These are phyloP conservation scores for Schrankia costaestrigalis DNA, from an alignment of 2,888 invertebrate genomes.

Conservation along the genomic window DNA sequence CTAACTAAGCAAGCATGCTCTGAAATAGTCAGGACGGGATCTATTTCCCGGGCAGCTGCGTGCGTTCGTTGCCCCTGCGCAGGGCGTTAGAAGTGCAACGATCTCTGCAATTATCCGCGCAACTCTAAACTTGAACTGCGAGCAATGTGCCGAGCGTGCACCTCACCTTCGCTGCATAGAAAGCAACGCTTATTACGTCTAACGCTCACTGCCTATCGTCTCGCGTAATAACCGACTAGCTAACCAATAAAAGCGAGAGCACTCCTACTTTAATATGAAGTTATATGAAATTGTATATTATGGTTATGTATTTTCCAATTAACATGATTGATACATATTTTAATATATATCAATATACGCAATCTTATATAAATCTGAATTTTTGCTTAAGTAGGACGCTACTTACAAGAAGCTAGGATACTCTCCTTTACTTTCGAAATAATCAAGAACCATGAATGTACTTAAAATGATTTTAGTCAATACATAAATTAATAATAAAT, in stretches of 20 bases:
- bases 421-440: too few species aligned
- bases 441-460: too few species aligned
- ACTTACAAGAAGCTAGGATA: too few species aligned
- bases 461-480: too few species aligned
- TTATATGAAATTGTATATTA: too few species aligned
- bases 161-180: constrained; percentile 78
- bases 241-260: constrained; percentile 71
- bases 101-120: constrained; percentile 70
- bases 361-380: too few species aligned
- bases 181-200: constrained; percentile 72
- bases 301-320: too few species aligned
- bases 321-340: too few species aligned
- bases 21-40: constrained; percentile 78
- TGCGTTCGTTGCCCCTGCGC: constrained; percentile 74
- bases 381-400: too few species aligned
- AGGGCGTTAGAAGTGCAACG: constrained; percentile 78
- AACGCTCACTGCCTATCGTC: constrained; percentile 45
- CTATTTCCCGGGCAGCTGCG: constrained; percentile 79
- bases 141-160: constrained; percentile 61
- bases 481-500: too few species aligned
- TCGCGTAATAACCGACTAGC: constrained; percentile 41
- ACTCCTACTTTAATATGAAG: constrained; percentile 36
- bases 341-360: constrained; percentile 18
- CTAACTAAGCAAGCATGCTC: constrained; percentile 64
- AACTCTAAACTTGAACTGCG: constrained; percentile 74